Evolutionary conservation across 1,140 invertebrate genomes (phyloP), one percentile per base, ranked within the genome.

Genomic region (Drosophila miranda): DNA sequence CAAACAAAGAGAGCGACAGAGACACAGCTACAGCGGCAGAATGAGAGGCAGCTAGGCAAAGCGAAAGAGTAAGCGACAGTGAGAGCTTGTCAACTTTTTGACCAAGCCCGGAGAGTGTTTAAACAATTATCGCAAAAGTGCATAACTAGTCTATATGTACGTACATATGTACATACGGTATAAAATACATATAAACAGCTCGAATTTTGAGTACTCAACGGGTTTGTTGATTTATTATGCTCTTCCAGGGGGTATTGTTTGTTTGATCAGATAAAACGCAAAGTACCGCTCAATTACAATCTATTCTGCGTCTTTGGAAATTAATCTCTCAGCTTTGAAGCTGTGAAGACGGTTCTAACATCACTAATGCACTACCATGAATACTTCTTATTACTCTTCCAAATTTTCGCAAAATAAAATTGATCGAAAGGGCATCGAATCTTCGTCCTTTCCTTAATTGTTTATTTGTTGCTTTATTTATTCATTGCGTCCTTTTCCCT

Each of bases 11-110:
- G 68, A 30, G 45, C 66, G 55, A 68, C 60, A 77, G 42, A 60
- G 42, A 60, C 26, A 60, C 41, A 50, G 58, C 48, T 26, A 48
- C 43, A 49, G n/a, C 2, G 45, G 13, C 9, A 48, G 19, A 23
- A n/a, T 23, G 9, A 23, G 45, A 48, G 45, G 34, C 11, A 4
- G 9, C 11, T 38, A 11, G 34, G 34, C 3, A 13, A 13, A 38
- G 11, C 34, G 11, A 38, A 38, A 52, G 50, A 13, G 30, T 2
- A n/a, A 49, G 43, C 21, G n/a, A 50, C 42, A 55, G 41, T 26
- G 49, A 48, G 66, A 84, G 79, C 73, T 86, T 86, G 81, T 84
- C 77, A 84, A 84, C 81, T 84, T 86, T 82, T 78, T 67, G 70
- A 58, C 60, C 59, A 63, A 61, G 50, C 75, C 64, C 67, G 45